These are phyloP conservation scores for Myotis yumanensis DNA, from an alignment of 2,113 vertebrate genomes.

Conservation along the genomic window DNA sequence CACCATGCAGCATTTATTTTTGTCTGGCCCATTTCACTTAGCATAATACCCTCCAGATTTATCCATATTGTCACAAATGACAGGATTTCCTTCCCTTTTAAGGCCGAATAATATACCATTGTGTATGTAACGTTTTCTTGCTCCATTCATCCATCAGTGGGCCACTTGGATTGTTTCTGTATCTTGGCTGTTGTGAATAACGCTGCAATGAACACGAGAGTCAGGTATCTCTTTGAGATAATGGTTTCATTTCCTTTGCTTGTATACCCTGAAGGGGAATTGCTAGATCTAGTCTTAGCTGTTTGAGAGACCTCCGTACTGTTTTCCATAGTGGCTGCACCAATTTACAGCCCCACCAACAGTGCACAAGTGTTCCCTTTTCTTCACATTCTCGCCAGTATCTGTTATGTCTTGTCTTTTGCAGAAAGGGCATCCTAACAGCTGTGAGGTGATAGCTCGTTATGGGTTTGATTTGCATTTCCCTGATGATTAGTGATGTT, in stretches of 20 bases:
- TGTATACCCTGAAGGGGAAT: not conserved
- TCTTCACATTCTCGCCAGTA: not conserved
- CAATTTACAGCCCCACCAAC: not conserved
- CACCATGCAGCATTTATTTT: not conserved
- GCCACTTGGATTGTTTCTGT: not conserved
- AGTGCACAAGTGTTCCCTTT: not conserved
- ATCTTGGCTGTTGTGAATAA: not conserved
- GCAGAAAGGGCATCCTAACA: not conserved
- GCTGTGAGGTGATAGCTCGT: not conserved
- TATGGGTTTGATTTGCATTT: not conserved
- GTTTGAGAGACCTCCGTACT: not conserved
- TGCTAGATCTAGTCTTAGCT: not conserved
- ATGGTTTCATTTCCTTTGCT: not conserved
- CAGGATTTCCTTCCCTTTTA: not conserved
- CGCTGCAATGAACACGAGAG: not conserved
- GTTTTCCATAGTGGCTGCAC: not conserved
- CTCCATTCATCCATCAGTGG: not conserved
- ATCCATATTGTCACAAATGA: not conserved
- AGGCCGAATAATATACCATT: not conserved
- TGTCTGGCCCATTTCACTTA: not conserved
- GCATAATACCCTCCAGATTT: not conserved
- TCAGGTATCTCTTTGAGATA: not conserved
- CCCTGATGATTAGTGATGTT: no score
- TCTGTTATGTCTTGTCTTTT: not conserved
- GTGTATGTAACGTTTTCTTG: not conserved